Evolutionary conservation across 2,888 invertebrate species (phyloP), one percentile per base, ranked within the genome.

Genomic region (Cerastis leucographa): DNA sequence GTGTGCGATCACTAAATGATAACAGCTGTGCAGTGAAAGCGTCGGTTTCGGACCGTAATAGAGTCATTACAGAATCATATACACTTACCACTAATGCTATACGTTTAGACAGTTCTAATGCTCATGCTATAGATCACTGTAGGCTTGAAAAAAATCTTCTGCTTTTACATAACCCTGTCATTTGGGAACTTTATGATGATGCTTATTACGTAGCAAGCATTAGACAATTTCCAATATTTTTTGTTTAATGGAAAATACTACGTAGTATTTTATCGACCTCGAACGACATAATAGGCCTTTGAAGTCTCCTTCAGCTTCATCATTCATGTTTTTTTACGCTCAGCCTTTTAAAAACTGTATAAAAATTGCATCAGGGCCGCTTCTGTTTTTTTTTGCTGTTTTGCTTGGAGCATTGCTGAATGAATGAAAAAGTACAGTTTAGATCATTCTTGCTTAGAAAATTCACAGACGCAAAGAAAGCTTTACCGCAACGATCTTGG

Each of bases 21-120:
- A 85, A 76, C 77, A 84, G 64, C 51, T 65, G 65, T 61, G 54
- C 29, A 76, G 87, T 81, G 88, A 89, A 89, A 89, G 89, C 75
- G 59, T 51, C 74, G 70, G 81, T 81, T 88, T 83, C 73, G 81
- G 74, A 61, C 77, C 46, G 62, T 77, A 85, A 85, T 85, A 74
- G 40, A 82, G 74, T 59, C 71, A 82, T 85, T 85, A 85, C 76
- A 78, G 66, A 76, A 75, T 74, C 75, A 74, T 70, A 84, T 51
- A 74, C 70, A 76, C 71, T 64, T 67, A 76, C 54, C 70, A 17
- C 61, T 71, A 70, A 84, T 67, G 14, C 59, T 83, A 64, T n/a
- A 71, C 61, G 7, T 75, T 72, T 56, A 75, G 44, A 73, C 49
- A n/a, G 35, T 64, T 51, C 8, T n/a, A 54, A 59, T 62, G 56